Percentiles rank a stretch among this genome's conserved stretches.
Conservation (phyloP, 2,113 vertebrate species). For the Pitta sordida region DNA sequence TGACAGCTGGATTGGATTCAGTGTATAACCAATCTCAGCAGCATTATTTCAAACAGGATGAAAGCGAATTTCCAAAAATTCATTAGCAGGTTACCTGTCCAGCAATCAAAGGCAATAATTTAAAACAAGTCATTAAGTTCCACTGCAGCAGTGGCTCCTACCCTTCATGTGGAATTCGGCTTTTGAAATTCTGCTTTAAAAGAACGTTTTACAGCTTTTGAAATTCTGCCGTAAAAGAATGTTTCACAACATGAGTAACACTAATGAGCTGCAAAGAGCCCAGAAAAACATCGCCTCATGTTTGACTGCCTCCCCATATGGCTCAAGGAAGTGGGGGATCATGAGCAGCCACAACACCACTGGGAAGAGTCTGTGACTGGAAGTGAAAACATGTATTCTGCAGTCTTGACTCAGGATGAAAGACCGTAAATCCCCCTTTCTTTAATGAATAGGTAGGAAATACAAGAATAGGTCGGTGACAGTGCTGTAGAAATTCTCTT, state of each 20-base stretch:
- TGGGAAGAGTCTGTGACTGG: not conserved
- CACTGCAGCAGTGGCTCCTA: not conserved
- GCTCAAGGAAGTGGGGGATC: not conserved
- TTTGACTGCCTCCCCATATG: slow-evolving; percentile 26
- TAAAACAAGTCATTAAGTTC: not conserved
- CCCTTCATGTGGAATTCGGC: not conserved
- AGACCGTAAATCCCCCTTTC: not conserved
- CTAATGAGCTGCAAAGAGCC: slow-evolving; percentile 39
- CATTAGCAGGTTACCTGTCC: slow-evolving; percentile 15
- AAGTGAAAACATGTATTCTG: not conserved
- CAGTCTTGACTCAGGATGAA: not conserved
- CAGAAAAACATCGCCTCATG: slow-evolving; percentile 28
- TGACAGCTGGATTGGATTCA: not conserved
- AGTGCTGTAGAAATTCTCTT: not conserved
- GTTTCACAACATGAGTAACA: slow-evolving; percentile 57
- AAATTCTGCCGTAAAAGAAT: slow-evolving; percentile 10
- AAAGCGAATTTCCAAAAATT: slow-evolving; percentile 41
- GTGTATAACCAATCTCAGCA: not conserved
- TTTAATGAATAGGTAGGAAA: not conserved
- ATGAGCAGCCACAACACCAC: not conserved
- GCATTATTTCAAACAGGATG: not conserved
- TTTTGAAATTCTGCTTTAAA: slow-evolving; percentile 33
- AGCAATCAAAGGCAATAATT: not conserved
- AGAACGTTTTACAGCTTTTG: slow-evolving; percentile 31
- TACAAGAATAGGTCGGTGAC: not conserved